Conservation (phyloP, 2,888 invertebrate genomes). For the Atherix ibis region DNA sequence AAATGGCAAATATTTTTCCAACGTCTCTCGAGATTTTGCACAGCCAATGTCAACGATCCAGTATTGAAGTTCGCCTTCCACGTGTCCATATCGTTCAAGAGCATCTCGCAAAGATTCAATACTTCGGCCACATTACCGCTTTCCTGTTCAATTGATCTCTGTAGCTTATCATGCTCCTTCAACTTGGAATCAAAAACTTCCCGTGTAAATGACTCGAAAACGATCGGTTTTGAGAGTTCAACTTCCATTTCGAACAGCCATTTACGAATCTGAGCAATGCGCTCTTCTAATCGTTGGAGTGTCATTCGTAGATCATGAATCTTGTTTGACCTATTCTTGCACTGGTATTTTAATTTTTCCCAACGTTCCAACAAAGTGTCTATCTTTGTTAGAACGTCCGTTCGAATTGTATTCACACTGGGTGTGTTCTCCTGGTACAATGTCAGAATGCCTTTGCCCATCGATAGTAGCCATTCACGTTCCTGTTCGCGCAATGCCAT, state of each 20-base stretch:
- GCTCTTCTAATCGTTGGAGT: conserved; percentile 50
- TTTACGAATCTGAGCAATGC: conserved; percentile 52
- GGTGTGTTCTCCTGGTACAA: conserved; percentile 44
- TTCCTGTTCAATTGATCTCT: conserved; percentile 58
- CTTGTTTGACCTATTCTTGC: conserved; percentile 51
- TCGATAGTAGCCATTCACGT: conserved; percentile 57
- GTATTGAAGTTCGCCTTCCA: conserved; percentile 56
- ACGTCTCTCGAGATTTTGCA: conserved; percentile 56
- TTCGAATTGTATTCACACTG: conserved; percentile 41
- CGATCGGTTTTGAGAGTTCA: conserved; percentile 48
- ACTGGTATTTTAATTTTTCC: conserved; percentile 47
- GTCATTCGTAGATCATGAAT: conserved; percentile 56
- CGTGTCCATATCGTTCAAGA: conserved; percentile 57
- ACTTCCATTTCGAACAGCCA: conserved; percentile 60
- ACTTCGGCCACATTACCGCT: conserved; percentile 64
- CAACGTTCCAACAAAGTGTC: conserved; percentile 50
- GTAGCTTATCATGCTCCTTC: conserved; percentile 54
- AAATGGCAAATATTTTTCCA: conserved; percentile 64
- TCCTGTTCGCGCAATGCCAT: conserved; percentile 61
- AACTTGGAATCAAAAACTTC: conserved; percentile 51
- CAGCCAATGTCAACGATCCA: conserved; percentile 46
- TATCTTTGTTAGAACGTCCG: conserved; percentile 38
- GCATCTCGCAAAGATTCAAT: conserved; percentile 59
- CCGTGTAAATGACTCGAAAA: conserved; percentile 48
- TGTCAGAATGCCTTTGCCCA: conserved; percentile 48